Evolutionary conservation across 2,797 vertebrate species (phyloP), one percentile per base, ranked within the genome.

Genomic region (Gambusia yucatana): DNA sequence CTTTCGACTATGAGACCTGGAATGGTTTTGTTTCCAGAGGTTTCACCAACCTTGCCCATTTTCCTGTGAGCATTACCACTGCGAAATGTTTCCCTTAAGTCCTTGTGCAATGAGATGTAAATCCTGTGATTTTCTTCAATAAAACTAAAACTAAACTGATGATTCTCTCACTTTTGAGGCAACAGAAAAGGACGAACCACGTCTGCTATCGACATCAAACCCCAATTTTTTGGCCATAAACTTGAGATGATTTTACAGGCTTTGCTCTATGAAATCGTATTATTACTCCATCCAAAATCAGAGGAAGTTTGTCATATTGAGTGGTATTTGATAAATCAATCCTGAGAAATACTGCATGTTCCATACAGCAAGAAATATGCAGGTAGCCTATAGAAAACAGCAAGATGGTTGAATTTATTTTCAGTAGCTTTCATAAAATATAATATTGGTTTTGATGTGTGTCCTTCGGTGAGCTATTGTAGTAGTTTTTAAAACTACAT

Each of bases 401-500:
- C 33, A 36, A 36, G 28, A 73, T 17, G 30, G 22, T 63, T n/a
- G 16, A 9, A 36, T 63, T 33, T 63, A 75, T 36, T 76, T 72
- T 30, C 61, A 69, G 16, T 2, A 69, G 80, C 82, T 83, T 33
- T 39, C 67, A 44, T 36, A 13, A 52, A 65, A 43, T 28, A 30
- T 71, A 65, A 43, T 28, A 30, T 71, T 7, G 7, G 73, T 52
- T 57, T 41, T 70, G 55, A 46, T 44, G 74, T 36, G 70, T 59
- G 46, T 77, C 69, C 86, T 78, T 74, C 1, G n/a, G 67, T 73
- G 57, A 72, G 74, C 4, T 6, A 67, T 63, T 73, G 48, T 73
- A 82, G 72, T 63, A 67, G 78, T 84, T 84, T 80, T 72, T 79
- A 43, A 76, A 82, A 43, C 71, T 67, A 50, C 69, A 59, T 71